Evolutionary conservation across 2,888 invertebrate genomes (phyloP).

Genomic region (Drosophila pseudotalamancana): DNA sequence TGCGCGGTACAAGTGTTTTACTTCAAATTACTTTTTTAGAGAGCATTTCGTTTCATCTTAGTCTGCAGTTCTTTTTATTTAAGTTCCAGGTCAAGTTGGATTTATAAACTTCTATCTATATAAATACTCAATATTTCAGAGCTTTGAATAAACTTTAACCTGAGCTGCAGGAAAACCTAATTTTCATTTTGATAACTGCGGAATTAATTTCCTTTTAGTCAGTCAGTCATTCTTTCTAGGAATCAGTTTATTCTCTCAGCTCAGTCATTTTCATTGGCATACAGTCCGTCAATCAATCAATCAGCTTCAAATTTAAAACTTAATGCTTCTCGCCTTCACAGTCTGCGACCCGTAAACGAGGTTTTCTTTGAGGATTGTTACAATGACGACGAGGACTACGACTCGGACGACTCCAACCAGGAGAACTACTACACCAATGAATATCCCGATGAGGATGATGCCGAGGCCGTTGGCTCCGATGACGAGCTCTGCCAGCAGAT

Average conservation of each 20-base stretch:
- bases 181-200: no score
- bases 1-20: conserved; percentile 10
- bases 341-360: conserved; percentile 79
- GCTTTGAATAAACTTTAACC: no score
- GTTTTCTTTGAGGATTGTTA: conserved; percentile 81
- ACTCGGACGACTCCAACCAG: conserved; percentile 90
- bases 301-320: not conserved
- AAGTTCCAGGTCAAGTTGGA: no score
- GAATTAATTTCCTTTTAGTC: no score
- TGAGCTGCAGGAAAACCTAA: no score
- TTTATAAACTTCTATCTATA: no score
- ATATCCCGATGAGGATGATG: conserved; percentile 89
- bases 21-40: not conserved
- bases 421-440: conserved; percentile 92
- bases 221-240: not conserved
- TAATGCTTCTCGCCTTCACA: conserved; percentile 34
- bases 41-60: no score
- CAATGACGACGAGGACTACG: conserved; percentile 84
- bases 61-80: no score
- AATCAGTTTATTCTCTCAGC: not conserved
- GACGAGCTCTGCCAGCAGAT: conserved; percentile 87
- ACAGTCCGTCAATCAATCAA: not conserved
- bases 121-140: no score
- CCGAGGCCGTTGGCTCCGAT: conserved; percentile 84
- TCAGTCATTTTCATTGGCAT: not conserved